phyloP scores from a whole-genome alignment of 2,797 vertebrate genomes.

The Poecilia gillii region DNA sequence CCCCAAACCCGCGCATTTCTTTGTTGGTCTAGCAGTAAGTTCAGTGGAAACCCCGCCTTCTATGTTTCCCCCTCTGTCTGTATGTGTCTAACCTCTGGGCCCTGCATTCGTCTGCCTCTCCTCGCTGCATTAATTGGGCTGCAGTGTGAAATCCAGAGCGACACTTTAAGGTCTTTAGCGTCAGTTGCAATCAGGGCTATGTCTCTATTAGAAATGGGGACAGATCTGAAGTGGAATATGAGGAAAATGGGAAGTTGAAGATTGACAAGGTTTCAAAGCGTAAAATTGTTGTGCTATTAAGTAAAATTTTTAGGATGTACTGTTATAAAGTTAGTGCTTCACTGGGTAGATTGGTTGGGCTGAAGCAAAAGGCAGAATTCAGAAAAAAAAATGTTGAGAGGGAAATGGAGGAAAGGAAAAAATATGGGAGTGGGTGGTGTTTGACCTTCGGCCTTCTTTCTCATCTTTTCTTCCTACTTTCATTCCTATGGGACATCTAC shows the following conservation, averaged over 20 bases:
- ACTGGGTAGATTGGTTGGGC: constrained; percentile 1
- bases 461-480: constrained; percentile 73
- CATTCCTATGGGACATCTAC: constrained; percentile 64
- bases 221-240: constrained; percentile 29
- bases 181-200: constrained; percentile 69
- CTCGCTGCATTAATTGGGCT: constrained; percentile 22
- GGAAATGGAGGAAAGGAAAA: constrained; percentile 50
- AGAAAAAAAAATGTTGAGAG: constrained; percentile 36
- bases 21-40: constrained; percentile 43
- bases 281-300: neutral
- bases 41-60: constrained; percentile 29
- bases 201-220: constrained; percentile 67
- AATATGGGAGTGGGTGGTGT: constrained; percentile 59
- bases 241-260: constrained; percentile 8
- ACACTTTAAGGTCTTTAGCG: constrained; percentile 76
- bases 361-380: constrained; percentile 48
- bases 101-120: constrained; percentile 20
- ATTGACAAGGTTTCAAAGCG: neutral
- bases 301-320: neutral
- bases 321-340: neutral
- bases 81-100: constrained; percentile 43
- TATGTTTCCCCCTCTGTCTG: constrained; percentile 30
- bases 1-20: constrained; percentile 22
- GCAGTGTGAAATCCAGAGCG: constrained; percentile 75
- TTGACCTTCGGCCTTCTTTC: constrained; percentile 61